A percentile compares a stretch with the other conserved stretches of the same genome.
Evolutionary conservation across 2,888 invertebrate species (phyloP).

Genomic region (Alloscopus bannaensis): DNA sequence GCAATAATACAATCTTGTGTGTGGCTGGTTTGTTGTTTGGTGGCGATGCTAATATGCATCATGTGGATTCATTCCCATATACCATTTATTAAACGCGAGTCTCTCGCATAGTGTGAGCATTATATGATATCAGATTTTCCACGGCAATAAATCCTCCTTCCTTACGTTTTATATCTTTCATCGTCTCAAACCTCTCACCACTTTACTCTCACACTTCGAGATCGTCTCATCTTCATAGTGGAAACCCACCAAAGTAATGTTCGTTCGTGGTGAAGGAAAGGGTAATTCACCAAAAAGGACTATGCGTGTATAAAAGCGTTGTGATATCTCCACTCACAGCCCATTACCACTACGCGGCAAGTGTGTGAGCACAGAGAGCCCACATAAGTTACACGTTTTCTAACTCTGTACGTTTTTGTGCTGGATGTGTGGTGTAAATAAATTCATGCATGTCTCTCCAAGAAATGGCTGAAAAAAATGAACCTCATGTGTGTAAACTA

Average conservation of each 20-base stretch:
- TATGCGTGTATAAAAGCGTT: too few species aligned
- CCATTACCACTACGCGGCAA: constrained; percentile 39
- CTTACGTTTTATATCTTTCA: constrained; percentile 69
- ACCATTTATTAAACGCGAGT: constrained; percentile 16
- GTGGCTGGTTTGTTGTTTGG: constrained; percentile 36
- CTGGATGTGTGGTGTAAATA: constrained; percentile 60
- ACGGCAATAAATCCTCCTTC: constrained; percentile 68
- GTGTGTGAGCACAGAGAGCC: constrained; percentile 19
- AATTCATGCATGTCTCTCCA: constrained; percentile 34
- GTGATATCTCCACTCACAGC: constrained; percentile 49
- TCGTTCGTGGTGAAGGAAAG: constrained; percentile 18
- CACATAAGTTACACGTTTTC: constrained; percentile 29
- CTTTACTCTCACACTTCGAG: constrained; percentile 56
- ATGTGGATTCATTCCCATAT: constrained; percentile 14
- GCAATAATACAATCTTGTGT: constrained; percentile 44
- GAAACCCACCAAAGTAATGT: too few species aligned
- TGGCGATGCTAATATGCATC: constrained; percentile 44
- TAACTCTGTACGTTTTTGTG: constrained; percentile 34
- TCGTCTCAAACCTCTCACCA: constrained; percentile 65
- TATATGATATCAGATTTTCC: constrained; percentile 66
- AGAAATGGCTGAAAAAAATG: neutral
- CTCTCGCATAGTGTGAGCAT: constrained; percentile 13
- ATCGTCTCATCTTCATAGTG: too few species aligned
- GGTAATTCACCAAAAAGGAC: constrained; percentile 57
- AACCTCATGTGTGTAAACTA: neutral